Evolutionary conservation across 1,140 invertebrate genomes (phyloP).

Genomic region (Trichogramma pretiosum): DNA sequence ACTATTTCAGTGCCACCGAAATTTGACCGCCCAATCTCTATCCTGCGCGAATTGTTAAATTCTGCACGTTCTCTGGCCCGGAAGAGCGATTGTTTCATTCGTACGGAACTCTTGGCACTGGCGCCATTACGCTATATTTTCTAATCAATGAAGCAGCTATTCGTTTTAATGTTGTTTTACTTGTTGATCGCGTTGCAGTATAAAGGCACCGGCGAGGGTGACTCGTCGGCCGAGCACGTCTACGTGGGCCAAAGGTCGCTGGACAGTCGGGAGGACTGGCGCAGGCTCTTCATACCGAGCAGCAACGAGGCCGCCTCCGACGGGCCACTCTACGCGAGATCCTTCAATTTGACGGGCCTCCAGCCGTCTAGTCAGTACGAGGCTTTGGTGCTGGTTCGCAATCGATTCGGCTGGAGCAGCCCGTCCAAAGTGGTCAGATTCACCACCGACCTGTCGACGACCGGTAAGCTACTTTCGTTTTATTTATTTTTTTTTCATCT

Average conservation of each 20-base stretch:
- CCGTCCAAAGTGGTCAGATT: constrained; percentile 56
- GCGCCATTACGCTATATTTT: too few species aligned
- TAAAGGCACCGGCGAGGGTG: background rate
- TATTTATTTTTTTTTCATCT: background rate
- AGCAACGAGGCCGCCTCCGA: constrained; percentile 39
- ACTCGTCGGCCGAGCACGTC: background rate
- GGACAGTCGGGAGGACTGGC: constrained; percentile 51
- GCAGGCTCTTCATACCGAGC: constrained; percentile 58
- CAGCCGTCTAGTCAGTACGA: constrained; percentile 60
- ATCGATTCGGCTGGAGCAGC: constrained; percentile 62
- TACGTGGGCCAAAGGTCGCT: constrained; percentile 13
- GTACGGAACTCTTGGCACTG: too few species aligned
- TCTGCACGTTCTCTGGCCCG: too few species aligned
- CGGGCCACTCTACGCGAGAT: constrained; percentile 58
- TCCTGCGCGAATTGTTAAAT: too few species aligned
- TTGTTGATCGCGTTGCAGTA: background rate
- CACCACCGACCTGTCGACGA: constrained; percentile 27
- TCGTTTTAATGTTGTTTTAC: background rate
- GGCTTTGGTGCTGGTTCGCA: constrained; percentile 58
- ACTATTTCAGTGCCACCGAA: too few species aligned
- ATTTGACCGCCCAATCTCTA: too few species aligned
- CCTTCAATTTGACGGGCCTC: constrained; percentile 58
- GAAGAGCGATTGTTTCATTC: too few species aligned
- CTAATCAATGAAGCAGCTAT: too few species aligned
- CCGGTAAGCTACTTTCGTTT: background rate